A percentile compares a stretch with the other conserved stretches of the same genome.
phyloP scores from a whole-genome alignment of 2,888 invertebrate species.

The Polydrusus pterygomalis region DNA sequence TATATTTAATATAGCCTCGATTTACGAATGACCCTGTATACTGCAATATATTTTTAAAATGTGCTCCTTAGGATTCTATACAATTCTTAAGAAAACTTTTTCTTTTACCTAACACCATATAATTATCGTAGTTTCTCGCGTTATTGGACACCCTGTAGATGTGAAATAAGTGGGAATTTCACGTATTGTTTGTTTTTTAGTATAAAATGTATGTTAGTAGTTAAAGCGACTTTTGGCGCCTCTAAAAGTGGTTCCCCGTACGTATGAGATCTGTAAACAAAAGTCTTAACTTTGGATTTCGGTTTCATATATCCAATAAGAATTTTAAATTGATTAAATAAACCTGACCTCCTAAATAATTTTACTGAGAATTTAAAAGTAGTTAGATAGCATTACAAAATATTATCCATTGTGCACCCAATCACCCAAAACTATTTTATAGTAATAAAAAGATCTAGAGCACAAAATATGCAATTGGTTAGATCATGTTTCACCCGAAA shows the following conservation, averaged over 20 bases:
- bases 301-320: conserved; percentile 4
- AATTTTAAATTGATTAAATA: conserved; percentile 13
- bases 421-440: background rate
- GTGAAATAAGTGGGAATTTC: too few species aligned
- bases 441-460: background rate
- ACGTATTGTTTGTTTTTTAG: background rate
- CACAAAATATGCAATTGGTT: background rate
- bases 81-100: too few species aligned
- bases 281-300: background rate
- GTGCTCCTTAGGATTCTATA: too few species aligned
- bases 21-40: too few species aligned
- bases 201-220: conserved; percentile 9
- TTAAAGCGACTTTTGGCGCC: conserved; percentile 3
- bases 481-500: too few species aligned
- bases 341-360: conserved; percentile 7
- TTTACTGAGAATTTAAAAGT: background rate
- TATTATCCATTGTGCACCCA: background rate
- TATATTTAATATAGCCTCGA: too few species aligned
- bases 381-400: background rate
- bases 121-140: too few species aligned
- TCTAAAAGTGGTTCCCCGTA: background rate
- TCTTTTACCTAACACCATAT: too few species aligned
- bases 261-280: conserved; percentile 19
- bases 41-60: too few species aligned
- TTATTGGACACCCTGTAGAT: too few species aligned